A percentile compares a stretch with the other conserved stretches of the same genome.
These are phyloP conservation scores for Bombus waltoni DNA, from an alignment of 1,140 invertebrate species.

Conservation along the genomic window DNA sequence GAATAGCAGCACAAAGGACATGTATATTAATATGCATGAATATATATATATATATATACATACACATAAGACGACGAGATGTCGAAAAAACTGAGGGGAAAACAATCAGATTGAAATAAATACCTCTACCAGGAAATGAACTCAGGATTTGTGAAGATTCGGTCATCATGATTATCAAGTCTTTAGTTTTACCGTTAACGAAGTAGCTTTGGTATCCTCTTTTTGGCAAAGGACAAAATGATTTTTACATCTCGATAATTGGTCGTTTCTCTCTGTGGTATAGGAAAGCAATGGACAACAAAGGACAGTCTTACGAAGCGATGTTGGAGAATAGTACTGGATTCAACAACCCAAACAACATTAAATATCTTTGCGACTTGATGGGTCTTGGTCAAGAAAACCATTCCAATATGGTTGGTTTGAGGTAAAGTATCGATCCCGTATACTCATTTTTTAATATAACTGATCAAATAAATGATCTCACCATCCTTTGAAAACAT, in stretches of 20 bases:
- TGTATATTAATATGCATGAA: constrained; percentile 21
- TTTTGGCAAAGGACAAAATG: constrained; percentile 59
- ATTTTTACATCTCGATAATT: constrained; percentile 58
- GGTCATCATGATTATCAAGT: constrained; percentile 70
- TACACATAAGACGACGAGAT: constrained; percentile 37
- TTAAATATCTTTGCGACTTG: constrained; percentile 89
- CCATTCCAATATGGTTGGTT: constrained; percentile 88
- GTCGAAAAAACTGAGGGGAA: constrained; percentile 39
- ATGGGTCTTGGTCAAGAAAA: constrained; percentile 88
- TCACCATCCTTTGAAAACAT: neutral
- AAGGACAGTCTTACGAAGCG: constrained; percentile 91
- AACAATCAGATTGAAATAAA: constrained; percentile 23
- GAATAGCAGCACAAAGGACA: constrained; percentile 28
- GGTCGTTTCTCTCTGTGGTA: constrained; percentile 78
- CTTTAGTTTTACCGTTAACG: constrained; percentile 76
- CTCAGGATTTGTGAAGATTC: constrained; percentile 31
- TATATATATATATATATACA: neutral
- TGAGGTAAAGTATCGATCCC: constrained; percentile 85
- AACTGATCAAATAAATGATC: neutral
- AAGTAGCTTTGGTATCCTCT: constrained; percentile 73
- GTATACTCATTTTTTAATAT: neutral
- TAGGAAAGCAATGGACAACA: constrained; percentile 91
- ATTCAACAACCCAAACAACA: constrained; percentile 95
- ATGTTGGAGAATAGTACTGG: constrained; percentile 92
- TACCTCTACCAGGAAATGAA: constrained; percentile 29